phyloP scores from a whole-genome alignment of 1,140 invertebrate genomes.

The Harpegnathos saltator region DNA sequence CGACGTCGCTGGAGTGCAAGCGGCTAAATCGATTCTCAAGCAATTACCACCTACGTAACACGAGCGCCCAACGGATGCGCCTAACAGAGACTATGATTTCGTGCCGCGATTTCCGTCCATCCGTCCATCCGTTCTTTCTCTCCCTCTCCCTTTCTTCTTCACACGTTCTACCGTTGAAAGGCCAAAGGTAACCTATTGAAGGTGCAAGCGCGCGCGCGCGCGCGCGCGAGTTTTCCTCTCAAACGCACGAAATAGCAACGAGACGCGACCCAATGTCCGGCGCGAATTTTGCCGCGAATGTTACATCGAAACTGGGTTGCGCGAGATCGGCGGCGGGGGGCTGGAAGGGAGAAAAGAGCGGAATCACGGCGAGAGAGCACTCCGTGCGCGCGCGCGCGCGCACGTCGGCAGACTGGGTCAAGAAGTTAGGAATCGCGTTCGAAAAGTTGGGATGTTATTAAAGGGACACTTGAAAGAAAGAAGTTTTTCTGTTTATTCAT shows the following conservation, averaged over 20 bases:
- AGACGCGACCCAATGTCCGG: too few species aligned
- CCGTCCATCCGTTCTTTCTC: neutral
- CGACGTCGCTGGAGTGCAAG: conserved; percentile 55
- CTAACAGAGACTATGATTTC: conserved; percentile 47
- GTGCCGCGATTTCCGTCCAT: conserved; percentile 15
- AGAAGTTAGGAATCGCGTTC: conserved; percentile 35
- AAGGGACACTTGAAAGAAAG: conserved; percentile 18
- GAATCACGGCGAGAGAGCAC: conserved; percentile 23
- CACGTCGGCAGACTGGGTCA: conserved; percentile 37
- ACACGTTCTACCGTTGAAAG: too few species aligned
- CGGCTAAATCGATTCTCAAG: conserved; percentile 72
- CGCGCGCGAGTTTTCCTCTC: neutral
- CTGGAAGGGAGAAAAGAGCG: neutral
- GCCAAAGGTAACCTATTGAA: too few species aligned
- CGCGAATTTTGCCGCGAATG: neutral
- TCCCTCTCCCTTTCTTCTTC: too few species aligned
- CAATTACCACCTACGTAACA: conserved; percentile 68
- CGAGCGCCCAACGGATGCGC: conserved; percentile 36
- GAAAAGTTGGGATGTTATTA: conserved; percentile 17
- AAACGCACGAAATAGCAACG: conserved; percentile 15
- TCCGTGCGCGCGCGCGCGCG: neutral
- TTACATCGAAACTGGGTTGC: neutral
- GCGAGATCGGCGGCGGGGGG: neutral
- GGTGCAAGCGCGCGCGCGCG: too few species aligned
- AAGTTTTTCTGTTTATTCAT: conserved; percentile 50